Percentiles rank a stretch among this genome's conserved stretches.
These are phyloP conservation scores for Chaetodon trifasciatus DNA, from an alignment of 2,797 vertebrate species.

Conservation along the genomic window DNA sequence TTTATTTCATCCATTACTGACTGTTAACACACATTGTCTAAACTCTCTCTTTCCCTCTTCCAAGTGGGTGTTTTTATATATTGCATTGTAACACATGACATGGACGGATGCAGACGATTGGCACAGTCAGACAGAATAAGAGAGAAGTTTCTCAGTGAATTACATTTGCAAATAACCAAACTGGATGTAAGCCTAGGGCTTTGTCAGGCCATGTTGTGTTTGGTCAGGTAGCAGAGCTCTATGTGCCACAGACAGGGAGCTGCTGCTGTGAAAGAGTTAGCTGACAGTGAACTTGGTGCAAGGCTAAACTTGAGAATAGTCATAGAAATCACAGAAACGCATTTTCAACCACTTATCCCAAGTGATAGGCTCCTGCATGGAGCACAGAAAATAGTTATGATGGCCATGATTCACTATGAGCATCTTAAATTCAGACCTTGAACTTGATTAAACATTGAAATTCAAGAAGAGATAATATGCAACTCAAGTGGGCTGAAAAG, in stretches of 20 bases:
- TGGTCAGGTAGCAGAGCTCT: slow-evolving; percentile 9
- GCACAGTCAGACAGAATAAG: slow-evolving; percentile 14
- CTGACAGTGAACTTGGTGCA: neutral
- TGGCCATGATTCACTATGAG: neutral
- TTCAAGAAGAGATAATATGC: slow-evolving; percentile 14
- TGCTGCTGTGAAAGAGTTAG: neutral
- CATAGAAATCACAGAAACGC: neutral
- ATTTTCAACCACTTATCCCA: neutral
- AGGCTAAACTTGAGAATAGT: neutral
- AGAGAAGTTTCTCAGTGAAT: slow-evolving; percentile 26
- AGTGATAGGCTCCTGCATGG: neutral
- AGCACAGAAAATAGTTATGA: slow-evolving; percentile 1
- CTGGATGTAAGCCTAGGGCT: slow-evolving; percentile 21
- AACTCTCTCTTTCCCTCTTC: slow-evolving; percentile 11
- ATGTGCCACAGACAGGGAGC: neutral
- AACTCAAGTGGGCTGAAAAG: neutral
- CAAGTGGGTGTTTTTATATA: slow-evolving; percentile 33
- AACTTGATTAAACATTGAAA: slow-evolving; percentile 15
- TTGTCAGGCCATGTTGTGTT: slow-evolving; percentile 26
- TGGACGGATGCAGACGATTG: slow-evolving; percentile 31
- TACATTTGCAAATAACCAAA: slow-evolving; percentile 32
- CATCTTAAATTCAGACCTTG: slow-evolving; percentile 5
- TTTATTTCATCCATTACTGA: slow-evolving; percentile 30
- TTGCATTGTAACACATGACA: slow-evolving; percentile 35
- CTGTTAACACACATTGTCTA: slow-evolving; percentile 11